Conservation (phyloP, 2,888 invertebrate species). For the Tribolium freemani region DNA sequence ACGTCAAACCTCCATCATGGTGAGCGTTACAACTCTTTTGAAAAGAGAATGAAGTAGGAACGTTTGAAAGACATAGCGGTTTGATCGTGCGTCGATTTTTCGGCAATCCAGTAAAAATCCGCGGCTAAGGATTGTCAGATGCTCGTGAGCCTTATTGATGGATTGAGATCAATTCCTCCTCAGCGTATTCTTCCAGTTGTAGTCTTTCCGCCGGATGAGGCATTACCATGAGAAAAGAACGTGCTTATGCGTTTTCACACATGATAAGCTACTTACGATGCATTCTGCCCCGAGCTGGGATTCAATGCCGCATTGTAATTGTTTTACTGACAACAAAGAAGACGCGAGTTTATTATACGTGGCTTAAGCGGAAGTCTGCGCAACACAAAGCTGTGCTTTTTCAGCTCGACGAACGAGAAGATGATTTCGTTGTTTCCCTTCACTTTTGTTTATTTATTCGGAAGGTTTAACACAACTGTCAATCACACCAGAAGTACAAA, state of each 20-base stretch:
- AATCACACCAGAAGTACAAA: conserved; percentile 19
- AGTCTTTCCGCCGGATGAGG: conserved; percentile 53
- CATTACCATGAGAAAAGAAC: conserved; percentile 58
- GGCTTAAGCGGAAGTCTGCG: conserved; percentile 22
- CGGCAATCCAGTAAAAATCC: conserved; percentile 63
- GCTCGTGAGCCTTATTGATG: conserved; percentile 64
- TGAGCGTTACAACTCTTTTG: conserved; percentile 48
- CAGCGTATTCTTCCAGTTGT: conserved; percentile 37
- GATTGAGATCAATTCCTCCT: conserved; percentile 57
- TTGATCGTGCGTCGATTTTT: conserved; percentile 59
- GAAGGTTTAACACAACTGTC: conserved; percentile 4
- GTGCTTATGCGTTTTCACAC: conserved; percentile 54
- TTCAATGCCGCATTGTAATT: conserved; percentile 39
- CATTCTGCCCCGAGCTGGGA: conserved; percentile 14
- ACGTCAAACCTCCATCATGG: conserved; percentile 61
- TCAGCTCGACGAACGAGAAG: conserved; percentile 20
- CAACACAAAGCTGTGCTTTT: conserved; percentile 28
- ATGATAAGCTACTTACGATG: conserved; percentile 47
- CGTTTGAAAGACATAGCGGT: conserved; percentile 52
- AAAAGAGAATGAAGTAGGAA: conserved; percentile 50
- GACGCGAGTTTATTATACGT: conserved; percentile 22
- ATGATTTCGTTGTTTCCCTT: conserved; percentile 1
- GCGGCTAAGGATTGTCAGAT: conserved; percentile 62
- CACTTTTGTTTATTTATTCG: conserved; percentile 30
- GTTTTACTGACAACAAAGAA: conserved; percentile 38